Conservation (phyloP, 2,888 invertebrate species). For the Cataglyphis cursor region DNA sequence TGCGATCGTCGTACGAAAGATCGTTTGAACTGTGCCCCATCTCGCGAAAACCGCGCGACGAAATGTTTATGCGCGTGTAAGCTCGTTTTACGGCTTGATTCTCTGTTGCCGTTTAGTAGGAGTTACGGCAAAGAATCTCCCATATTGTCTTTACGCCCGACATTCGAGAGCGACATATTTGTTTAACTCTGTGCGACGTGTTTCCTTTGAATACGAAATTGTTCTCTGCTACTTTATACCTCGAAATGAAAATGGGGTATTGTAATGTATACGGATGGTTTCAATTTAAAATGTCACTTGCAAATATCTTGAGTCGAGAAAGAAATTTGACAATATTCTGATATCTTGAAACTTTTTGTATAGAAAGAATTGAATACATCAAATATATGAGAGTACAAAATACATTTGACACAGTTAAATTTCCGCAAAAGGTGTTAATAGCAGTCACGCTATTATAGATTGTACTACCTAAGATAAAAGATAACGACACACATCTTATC, state of each 20-base stretch:
- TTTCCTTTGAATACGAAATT: slow-evolving; percentile 3
- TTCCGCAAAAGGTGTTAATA: slow-evolving; percentile 18
- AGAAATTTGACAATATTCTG: background rate
- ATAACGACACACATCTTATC: slow-evolving; percentile 12
- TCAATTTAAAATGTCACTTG: background rate
- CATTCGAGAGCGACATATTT: slow-evolving; percentile 17
- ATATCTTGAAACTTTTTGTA: background rate
- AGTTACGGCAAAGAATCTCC: slow-evolving; percentile 22
- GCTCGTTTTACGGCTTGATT: slow-evolving; percentile 44
- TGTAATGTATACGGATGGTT: background rate
- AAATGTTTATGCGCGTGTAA: slow-evolving; percentile 33
- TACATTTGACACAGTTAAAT: background rate
- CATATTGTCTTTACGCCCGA: slow-evolving; percentile 25
- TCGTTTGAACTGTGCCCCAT: slow-evolving; percentile 29
- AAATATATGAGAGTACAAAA: background rate
- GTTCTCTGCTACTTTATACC: background rate
- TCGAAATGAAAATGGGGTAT: background rate
- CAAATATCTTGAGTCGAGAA: background rate
- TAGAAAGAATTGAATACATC: background rate
- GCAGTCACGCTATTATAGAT: background rate
- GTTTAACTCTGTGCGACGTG: slow-evolving; percentile 9
- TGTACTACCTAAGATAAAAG: background rate
- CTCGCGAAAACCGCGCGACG: slow-evolving; percentile 18
- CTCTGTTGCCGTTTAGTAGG: background rate
- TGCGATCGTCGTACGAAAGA: slow-evolving; percentile 30